Evolutionary conservation across 2,888 invertebrate species (phyloP).

Genomic region (Bursaphelenchus okinawaensis): DNA sequence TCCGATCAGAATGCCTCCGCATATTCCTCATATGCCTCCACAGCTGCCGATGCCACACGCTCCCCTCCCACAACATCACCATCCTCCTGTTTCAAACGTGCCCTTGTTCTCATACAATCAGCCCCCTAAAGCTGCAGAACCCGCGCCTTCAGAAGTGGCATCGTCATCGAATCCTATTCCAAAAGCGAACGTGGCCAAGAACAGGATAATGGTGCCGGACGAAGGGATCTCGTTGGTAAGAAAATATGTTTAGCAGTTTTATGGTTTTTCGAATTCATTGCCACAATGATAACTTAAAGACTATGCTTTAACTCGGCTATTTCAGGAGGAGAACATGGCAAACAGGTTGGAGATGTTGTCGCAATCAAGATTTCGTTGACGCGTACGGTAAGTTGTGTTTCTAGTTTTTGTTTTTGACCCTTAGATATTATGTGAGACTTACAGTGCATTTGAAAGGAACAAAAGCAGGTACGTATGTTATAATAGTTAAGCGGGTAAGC

Average conservation of each 20-base stretch:
- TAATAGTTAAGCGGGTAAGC: not conserved
- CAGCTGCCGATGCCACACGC: conserved; percentile 13
- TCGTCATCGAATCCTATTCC: not conserved
- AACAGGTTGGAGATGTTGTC: conserved; percentile 19
- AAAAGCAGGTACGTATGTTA: conserved; percentile 6
- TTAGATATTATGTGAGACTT: not conserved
- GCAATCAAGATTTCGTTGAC: conserved; percentile 5
- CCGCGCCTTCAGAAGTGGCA: not conserved
- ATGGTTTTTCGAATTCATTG: too few species aligned
- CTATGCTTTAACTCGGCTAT: conserved; percentile 52
- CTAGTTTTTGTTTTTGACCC: not conserved
- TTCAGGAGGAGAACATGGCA: conserved; percentile 42
- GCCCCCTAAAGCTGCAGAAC: not conserved
- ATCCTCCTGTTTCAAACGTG: not conserved
- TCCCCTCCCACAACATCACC: conserved; percentile 18
- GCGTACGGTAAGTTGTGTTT: not conserved
- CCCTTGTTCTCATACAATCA: not conserved
- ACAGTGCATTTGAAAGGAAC: not conserved
- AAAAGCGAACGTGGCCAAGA: conserved; percentile 37
- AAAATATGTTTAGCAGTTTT: too few species aligned
- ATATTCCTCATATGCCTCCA: conserved; percentile 5
- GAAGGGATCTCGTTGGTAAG: conserved; percentile 76
- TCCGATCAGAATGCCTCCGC: conserved; percentile 32
- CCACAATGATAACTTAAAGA: too few species aligned
- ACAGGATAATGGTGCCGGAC: conserved; percentile 82